Conservation (phyloP, 2,797 vertebrate genomes). For the Brachyrhaphis roseni region DNA sequence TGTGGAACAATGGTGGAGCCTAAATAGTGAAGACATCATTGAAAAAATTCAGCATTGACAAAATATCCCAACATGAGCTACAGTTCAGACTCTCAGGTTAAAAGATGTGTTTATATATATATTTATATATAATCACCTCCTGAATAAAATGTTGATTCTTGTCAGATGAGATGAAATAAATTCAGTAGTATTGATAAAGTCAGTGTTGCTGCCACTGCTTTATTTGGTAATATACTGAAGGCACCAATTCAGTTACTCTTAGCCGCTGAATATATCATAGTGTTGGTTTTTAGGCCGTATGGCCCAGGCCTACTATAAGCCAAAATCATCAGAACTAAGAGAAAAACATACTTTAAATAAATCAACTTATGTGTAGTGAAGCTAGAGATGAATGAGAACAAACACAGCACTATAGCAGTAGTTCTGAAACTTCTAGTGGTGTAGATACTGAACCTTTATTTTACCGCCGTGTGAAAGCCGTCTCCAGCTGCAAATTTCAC, state of each 20-base stretch:
- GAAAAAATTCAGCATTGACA: background rate
- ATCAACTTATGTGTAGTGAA: too few species aligned
- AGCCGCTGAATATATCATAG: too few species aligned
- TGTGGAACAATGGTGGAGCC: background rate
- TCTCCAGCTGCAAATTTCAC: slow-evolving; percentile 4
- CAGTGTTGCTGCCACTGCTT: background rate
- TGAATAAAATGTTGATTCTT: background rate
- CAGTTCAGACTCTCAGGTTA: background rate
- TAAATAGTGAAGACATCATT: background rate
- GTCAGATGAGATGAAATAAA: background rate
- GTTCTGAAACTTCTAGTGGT: background rate
- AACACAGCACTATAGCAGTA: background rate
- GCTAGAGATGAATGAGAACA: too few species aligned
- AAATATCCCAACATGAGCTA: background rate
- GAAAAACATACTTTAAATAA: too few species aligned
- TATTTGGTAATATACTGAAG: background rate
- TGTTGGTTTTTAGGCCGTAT: too few species aligned
- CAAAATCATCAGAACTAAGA: too few species aligned
- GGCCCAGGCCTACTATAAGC: too few species aligned
- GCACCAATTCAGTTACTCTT: background rate
- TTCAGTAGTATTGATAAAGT: background rate
- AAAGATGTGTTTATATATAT: too few species aligned
- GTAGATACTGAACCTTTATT: background rate
- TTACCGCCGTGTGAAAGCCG: background rate
- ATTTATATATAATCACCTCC: background rate